Percentiles rank a stretch among this genome's conserved stretches.
phyloP scores from a whole-genome alignment of 2,888 invertebrate species.

The Myopa testacea region DNA sequence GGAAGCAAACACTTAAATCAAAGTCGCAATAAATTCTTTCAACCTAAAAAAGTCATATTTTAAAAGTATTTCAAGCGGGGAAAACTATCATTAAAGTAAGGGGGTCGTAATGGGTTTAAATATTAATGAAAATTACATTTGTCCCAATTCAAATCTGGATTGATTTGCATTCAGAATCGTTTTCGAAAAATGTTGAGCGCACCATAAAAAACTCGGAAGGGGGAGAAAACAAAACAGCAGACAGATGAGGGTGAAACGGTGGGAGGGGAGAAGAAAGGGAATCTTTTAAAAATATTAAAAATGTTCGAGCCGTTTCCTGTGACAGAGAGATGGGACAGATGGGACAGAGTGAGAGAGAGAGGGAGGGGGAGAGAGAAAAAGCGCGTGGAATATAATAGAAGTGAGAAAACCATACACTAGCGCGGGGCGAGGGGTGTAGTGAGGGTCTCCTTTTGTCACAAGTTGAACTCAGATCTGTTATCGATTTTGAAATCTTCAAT shows the following conservation, averaged over 20 bases:
- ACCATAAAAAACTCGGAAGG: slow-evolving; percentile 14
- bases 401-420: neutral
- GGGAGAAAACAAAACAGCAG: neutral
- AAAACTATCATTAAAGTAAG: no score
- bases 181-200: slow-evolving; percentile 59
- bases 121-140: slow-evolving; percentile 11
- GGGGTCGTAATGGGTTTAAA: neutral
- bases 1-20: no score
- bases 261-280: neutral
- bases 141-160: slow-evolving; percentile 16
- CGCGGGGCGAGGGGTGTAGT: neutral
- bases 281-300: slow-evolving; percentile 39
- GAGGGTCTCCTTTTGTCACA: neutral
- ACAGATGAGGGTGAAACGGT: neutral
- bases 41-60: no score
- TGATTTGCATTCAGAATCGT: slow-evolving; percentile 53
- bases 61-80: no score
- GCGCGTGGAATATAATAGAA: neutral
- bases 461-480: neutral
- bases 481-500: neutral
- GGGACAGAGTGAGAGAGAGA: neutral
- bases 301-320: neutral
- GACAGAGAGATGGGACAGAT: neutral
- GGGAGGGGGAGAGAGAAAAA: neutral
- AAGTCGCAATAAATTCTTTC: no score